Conservation (phyloP, 2,888 invertebrate genomes). For the Hyposoter dolosus region DNA sequence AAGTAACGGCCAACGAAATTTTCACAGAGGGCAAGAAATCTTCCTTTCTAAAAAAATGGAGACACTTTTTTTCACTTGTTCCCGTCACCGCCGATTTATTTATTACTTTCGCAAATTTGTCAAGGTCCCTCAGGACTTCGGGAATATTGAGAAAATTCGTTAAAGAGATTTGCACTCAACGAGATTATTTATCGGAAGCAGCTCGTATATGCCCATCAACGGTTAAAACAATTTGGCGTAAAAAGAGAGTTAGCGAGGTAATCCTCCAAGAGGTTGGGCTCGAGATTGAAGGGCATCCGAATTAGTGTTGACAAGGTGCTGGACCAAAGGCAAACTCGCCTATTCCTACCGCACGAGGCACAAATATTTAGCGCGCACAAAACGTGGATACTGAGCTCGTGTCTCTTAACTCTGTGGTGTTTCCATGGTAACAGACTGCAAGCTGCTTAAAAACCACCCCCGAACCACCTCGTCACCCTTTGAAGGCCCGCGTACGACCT, state of each 20-base stretch:
- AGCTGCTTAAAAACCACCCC: slow-evolving; percentile 83
- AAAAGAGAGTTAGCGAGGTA: slow-evolving; percentile 81
- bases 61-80: too few relatives aligned
- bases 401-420: slow-evolving; percentile 82
- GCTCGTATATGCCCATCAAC: slow-evolving; percentile 9
- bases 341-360: neutral
- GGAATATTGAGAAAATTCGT: neutral
- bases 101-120: slow-evolving; percentile 34
- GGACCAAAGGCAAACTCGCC: slow-evolving; percentile 19
- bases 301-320: slow-evolving; percentile 9
- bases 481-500: slow-evolving; percentile 58
- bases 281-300: slow-evolving; percentile 55
- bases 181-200: slow-evolving; percentile 70
- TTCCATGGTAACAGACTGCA: slow-evolving; percentile 84
- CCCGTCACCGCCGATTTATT: too few relatives aligned
- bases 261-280: slow-evolving; percentile 71
- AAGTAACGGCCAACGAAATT: too few relatives aligned
- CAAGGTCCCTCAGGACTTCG: neutral
- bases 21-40: too few relatives aligned
- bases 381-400: slow-evolving; percentile 73
- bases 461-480: slow-evolving; percentile 69
- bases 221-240: slow-evolving; percentile 78
- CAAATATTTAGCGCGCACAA: slow-evolving; percentile 20
- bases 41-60: neutral
- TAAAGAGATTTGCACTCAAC: slow-evolving; percentile 15